phyloP scores from a whole-genome alignment of 2,888 invertebrate species.

The Plagodis dolabraria region DNA sequence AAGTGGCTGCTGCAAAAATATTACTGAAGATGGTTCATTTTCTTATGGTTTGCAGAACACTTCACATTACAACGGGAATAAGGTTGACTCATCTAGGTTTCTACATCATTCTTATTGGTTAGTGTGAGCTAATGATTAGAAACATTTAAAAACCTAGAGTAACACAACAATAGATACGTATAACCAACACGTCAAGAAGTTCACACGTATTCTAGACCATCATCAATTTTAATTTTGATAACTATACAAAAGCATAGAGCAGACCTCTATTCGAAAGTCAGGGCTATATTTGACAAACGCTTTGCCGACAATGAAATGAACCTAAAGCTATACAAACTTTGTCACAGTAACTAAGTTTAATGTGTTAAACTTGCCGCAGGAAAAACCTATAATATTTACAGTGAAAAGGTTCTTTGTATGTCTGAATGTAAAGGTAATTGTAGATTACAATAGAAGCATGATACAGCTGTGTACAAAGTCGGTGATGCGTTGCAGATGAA shows the following conservation, averaged over 20 bases:
- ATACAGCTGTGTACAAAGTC: slow-evolving; percentile 37
- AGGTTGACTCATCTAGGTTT: not conserved
- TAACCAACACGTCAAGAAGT: slow-evolving; percentile 9
- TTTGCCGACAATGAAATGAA: slow-evolving; percentile 15
- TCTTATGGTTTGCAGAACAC: too few relatives aligned
- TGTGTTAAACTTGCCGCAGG: not conserved
- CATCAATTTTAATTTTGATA: slow-evolving; percentile 23
- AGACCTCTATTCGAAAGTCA: slow-evolving; percentile 25
- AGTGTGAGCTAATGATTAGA: too few relatives aligned
- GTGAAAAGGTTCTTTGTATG: slow-evolving; percentile 10
- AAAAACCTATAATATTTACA: slow-evolving; percentile 7
- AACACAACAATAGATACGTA: slow-evolving; percentile 4
- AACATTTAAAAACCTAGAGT: too few relatives aligned
- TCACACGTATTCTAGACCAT: slow-evolving; percentile 11
- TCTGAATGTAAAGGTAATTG: not conserved
- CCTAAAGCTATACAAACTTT: slow-evolving; percentile 8
- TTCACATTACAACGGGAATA: not conserved
- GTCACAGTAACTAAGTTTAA: slow-evolving; percentile 13
- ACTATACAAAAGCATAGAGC: slow-evolving; percentile 11
- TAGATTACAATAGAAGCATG: slow-evolving; percentile 22
- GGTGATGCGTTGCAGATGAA: slow-evolving; percentile 45
- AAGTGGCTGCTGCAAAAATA: too few relatives aligned
- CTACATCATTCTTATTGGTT: too few relatives aligned
- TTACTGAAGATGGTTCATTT: too few relatives aligned
- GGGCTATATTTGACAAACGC: slow-evolving; percentile 23